Percentiles rank a stretch among this genome's conserved stretches.
These are phyloP conservation scores for Heliocidaris erythrogramma DNA, from an alignment of 35 echinoderm and acorn worm species.

Conservation along the genomic window DNA sequence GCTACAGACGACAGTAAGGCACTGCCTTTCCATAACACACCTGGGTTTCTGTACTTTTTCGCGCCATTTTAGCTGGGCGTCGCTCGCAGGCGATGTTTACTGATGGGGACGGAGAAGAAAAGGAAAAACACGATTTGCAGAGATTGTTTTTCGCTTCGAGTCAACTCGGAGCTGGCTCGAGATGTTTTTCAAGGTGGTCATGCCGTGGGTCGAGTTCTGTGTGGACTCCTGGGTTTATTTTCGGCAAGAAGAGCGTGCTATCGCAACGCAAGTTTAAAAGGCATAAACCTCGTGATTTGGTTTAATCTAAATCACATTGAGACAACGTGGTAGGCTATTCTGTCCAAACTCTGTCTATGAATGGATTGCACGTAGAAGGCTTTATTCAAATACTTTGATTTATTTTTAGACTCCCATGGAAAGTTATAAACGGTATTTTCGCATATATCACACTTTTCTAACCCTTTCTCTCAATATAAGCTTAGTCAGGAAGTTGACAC, in stretches of 20 bases:
- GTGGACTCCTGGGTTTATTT: not conserved
- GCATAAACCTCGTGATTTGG: not conserved
- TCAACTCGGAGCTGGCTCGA: not conserved
- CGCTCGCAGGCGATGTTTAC: not conserved
- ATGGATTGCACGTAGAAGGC: not conserved
- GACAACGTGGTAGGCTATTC: not conserved
- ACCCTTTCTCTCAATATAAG: too few relatives aligned
- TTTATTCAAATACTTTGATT: not conserved
- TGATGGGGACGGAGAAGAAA: not conserved
- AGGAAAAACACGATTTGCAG: not conserved
- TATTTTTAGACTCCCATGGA: too few relatives aligned
- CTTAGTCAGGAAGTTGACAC: too few relatives aligned
- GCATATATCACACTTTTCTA: too few relatives aligned
- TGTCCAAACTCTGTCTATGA: not conserved
- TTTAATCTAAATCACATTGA: not conserved
- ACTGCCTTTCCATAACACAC: not conserved
- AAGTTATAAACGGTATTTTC: too few relatives aligned
- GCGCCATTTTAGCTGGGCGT: not conserved
- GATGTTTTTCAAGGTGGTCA: not conserved
- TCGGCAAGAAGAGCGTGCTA: not conserved
- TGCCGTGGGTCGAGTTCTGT: not conserved
- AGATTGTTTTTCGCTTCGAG: not conserved
- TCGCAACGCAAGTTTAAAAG: not conserved
- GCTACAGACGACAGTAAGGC: not conserved
- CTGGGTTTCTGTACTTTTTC: not conserved